A percentile compares a stretch with the other conserved stretches of the same genome.
phyloP scores from a whole-genome alignment of 2,797 vertebrate species.

The Catharus ustulatus region DNA sequence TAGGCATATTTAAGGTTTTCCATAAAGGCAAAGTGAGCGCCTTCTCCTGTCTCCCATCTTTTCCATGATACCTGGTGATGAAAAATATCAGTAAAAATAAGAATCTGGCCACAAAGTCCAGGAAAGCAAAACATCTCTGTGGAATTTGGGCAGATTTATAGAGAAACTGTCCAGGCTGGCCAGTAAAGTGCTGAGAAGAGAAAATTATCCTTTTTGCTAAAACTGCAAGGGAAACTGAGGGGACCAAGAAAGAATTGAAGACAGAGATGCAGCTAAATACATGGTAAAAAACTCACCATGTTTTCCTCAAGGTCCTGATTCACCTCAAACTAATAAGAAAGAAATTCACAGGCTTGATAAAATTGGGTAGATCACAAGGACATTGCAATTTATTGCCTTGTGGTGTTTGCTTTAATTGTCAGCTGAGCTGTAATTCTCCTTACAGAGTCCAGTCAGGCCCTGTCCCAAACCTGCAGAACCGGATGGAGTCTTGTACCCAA shows the following conservation, averaged over 20 bases:
- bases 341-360: background rate
- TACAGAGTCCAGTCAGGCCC: background rate
- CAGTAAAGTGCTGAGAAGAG: background rate
- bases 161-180: background rate
- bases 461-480: background rate
- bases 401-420: background rate
- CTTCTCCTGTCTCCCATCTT: background rate
- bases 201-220: background rate
- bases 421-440: background rate
- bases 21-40: background rate
- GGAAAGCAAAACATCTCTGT: background rate
- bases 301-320: background rate
- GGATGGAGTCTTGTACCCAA: background rate
- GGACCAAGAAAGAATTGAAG: background rate
- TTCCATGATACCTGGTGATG: background rate
- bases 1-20: background rate
- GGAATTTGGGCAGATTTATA: background rate
- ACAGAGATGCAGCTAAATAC: background rate
- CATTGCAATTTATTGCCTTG: background rate
- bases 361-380: background rate
- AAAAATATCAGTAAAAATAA: conserved; percentile 9
- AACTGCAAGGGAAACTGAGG: background rate
- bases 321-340: background rate
- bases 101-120: background rate
- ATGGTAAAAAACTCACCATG: accelerated